A percentile compares a stretch with the other conserved stretches of the same genome.
phyloP scores from a whole-genome alignment of 2,113 vertebrate species.

The Chroicocephalus ridibundus region DNA sequence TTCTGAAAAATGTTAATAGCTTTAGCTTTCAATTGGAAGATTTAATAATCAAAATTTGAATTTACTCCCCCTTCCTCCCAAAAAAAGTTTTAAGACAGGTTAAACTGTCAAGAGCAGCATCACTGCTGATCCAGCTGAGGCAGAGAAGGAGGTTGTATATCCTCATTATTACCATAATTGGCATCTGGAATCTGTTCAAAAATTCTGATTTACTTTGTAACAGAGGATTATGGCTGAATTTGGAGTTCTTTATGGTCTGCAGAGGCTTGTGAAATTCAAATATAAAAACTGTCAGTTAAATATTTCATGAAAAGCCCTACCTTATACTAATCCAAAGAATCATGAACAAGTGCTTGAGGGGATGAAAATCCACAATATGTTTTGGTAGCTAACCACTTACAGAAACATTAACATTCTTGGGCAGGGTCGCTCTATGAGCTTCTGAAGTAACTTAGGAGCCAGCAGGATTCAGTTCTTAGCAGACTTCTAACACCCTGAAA shows the following conservation, averaged over 20 bases:
- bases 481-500: slow-evolving; percentile 54
- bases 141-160: slow-evolving; percentile 41
- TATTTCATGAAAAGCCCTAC: slow-evolving; percentile 69
- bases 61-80: background rate
- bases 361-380: slow-evolving; percentile 65
- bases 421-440: slow-evolving; percentile 34
- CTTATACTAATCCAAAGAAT: slow-evolving; percentile 72
- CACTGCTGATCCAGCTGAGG: slow-evolving; percentile 40
- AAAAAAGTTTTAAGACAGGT: slow-evolving; percentile 15
- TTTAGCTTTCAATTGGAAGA: slow-evolving; percentile 19
- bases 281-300: slow-evolving; percentile 75
- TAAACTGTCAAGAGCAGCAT: slow-evolving; percentile 38
- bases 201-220: slow-evolving; percentile 69
- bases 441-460: slow-evolving; percentile 66
- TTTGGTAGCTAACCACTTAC: slow-evolving; percentile 69
- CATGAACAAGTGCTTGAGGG: slow-evolving; percentile 67
- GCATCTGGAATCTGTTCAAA: slow-evolving; percentile 70
- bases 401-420: slow-evolving; percentile 68
- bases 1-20: slow-evolving; percentile 47
- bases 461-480: slow-evolving; percentile 66
- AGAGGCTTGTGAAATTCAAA: slow-evolving; percentile 77
- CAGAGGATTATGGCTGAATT: slow-evolving; percentile 70
- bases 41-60: slow-evolving; percentile 60
- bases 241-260: slow-evolving; percentile 68
- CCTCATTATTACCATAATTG: slow-evolving; percentile 72